Evolutionary conservation across 2,113 vertebrate species (phyloP).

Genomic region (Hypomesus transpacificus): DNA sequence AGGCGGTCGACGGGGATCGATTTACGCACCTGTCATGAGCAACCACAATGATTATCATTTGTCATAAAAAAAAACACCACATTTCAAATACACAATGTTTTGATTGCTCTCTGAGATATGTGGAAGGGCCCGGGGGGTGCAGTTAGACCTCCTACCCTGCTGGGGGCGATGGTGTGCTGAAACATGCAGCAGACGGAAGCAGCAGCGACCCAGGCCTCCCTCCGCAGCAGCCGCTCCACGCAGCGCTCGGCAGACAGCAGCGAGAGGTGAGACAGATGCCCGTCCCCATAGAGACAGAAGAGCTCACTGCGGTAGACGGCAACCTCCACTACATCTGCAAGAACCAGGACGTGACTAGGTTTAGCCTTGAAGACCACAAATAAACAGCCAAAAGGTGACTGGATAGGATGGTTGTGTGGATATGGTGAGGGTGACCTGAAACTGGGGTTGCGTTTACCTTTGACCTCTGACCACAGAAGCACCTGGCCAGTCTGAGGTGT

Average conservation of each 20-base stretch:
- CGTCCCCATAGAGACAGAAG: constrained; percentile 86
- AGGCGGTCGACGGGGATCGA: constrained; percentile 85
- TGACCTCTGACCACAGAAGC: constrained; percentile 92
- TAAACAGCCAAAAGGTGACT: neutral
- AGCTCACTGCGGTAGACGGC: constrained; percentile 85
- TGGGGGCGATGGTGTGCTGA: constrained; percentile 75
- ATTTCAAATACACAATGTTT: no score
- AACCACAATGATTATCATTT: neutral
- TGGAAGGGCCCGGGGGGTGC: no score
- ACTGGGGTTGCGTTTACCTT: constrained; percentile 69
- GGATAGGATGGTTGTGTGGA: no score
- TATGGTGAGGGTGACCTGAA: neutral
- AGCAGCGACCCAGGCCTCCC: constrained; percentile 82
- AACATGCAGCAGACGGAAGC: constrained; percentile 86
- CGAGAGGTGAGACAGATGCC: constrained; percentile 85
- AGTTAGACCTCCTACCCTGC: constrained; percentile 75
- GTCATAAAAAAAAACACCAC: neutral
- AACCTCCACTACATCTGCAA: constrained; percentile 84
- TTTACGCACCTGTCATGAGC: constrained; percentile 82
- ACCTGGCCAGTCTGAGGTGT: constrained; percentile 90
- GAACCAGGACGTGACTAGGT: neutral
- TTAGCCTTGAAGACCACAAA: neutral
- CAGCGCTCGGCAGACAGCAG: constrained; percentile 86
- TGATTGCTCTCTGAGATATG: neutral
- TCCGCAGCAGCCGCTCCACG: constrained; percentile 85